Evolutionary conservation across 1,140 invertebrate species (phyloP).

Genomic region (Bacillus rossius): DNA sequence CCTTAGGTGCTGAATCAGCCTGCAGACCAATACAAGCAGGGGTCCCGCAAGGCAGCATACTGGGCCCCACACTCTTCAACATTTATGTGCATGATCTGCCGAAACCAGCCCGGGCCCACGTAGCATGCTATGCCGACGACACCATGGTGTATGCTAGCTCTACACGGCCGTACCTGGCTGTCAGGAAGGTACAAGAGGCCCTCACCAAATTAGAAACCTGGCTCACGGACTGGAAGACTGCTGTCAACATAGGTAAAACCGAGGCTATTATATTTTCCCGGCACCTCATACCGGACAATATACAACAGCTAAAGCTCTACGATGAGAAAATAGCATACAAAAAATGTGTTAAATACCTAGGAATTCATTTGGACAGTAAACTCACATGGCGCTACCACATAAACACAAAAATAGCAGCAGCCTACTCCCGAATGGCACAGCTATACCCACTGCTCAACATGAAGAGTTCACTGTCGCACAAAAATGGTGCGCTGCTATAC

Average conservation of each 20-base stretch:
- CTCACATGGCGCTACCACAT: not conserved
- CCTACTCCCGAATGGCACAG: not conserved
- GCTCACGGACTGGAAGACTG: not conserved
- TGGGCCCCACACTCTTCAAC: constrained; percentile 17
- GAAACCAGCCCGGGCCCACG: not conserved
- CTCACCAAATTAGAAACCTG: not conserved
- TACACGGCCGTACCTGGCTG: not conserved
- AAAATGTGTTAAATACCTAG: not conserved
- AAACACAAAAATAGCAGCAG: not conserved
- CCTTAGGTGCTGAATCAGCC: not conserved
- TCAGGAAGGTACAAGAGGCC: not conserved
- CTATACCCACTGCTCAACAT: constrained; percentile 2
- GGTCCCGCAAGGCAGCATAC: constrained; percentile 10
- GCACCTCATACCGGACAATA: not conserved
- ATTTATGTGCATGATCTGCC: constrained; percentile 18
- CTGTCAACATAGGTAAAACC: not conserved
- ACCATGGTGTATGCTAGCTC: not conserved
- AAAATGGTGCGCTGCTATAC: not conserved
- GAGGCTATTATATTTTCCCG: not conserved
- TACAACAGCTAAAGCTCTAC: not conserved
- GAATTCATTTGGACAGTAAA: not conserved
- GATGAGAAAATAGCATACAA: not conserved
- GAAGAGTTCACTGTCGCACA: not conserved
- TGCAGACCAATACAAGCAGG: not conserved
- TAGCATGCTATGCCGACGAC: constrained; percentile 16